Evolutionary conservation across 2,888 invertebrate genomes (phyloP).

Genomic region (Scaptomyza caliginosa): DNA sequence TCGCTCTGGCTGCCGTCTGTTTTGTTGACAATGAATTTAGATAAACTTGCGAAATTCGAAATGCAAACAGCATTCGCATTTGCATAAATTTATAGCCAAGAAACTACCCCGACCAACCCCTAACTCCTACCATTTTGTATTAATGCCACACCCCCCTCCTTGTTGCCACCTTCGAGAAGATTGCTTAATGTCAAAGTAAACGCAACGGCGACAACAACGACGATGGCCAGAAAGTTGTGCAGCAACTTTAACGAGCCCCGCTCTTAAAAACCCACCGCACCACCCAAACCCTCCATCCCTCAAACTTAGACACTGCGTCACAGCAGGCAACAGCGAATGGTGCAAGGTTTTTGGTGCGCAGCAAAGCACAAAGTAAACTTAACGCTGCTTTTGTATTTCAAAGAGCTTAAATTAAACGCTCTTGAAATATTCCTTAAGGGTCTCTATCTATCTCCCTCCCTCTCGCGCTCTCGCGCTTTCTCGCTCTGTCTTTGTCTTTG

Average conservation of each 20-base stretch:
- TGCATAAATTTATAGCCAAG: slow-evolving; percentile 68
- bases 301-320: too few relatives aligned
- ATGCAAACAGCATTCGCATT: slow-evolving; percentile 77
- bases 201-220: slow-evolving; percentile 38
- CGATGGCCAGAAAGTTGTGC: slow-evolving; percentile 58
- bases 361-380: slow-evolving; percentile 69
- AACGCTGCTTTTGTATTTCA: slow-evolving; percentile 72
- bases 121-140: neutral
- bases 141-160: neutral
- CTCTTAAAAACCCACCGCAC: neutral
- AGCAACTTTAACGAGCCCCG: slow-evolving; percentile 56
- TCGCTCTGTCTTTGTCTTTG: neutral
- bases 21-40: slow-evolving; percentile 79
- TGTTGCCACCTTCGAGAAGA: neutral
- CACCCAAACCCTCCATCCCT: neutral
- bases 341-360: slow-evolving; percentile 66
- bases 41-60: slow-evolving; percentile 78
- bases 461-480: neutral
- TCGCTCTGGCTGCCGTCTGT: slow-evolving; percentile 23
- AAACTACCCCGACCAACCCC: neutral
- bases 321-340: too few relatives aligned
- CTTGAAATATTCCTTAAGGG: slow-evolving; percentile 75
- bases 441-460: slow-evolving; percentile 14
- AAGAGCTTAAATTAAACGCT: slow-evolving; percentile 76
- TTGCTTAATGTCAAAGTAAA: slow-evolving; percentile 63